Percentiles rank a stretch among this genome's conserved stretches.
phyloP scores from a whole-genome alignment of 2,888 invertebrate genomes.

The Plebejus argus region DNA sequence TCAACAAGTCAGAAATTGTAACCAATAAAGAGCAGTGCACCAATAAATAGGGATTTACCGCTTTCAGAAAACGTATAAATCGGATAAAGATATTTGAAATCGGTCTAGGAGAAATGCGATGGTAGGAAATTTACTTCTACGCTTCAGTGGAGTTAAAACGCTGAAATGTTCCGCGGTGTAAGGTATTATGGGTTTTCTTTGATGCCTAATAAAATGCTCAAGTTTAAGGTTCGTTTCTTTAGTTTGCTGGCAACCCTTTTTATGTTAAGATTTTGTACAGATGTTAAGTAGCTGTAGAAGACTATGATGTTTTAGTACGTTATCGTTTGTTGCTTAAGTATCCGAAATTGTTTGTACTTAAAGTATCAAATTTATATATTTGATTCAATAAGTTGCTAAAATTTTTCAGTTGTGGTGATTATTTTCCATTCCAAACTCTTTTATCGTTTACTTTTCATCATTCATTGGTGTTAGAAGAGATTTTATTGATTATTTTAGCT shows the following conservation, averaged over 20 bases:
- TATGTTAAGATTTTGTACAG: neutral
- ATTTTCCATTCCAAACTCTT: too few relatives aligned
- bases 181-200: constrained; percentile 34
- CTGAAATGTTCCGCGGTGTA: constrained; percentile 32
- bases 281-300: neutral
- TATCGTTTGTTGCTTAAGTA: too few relatives aligned
- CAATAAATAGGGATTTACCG: constrained; percentile 59
- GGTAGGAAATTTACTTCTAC: constrained; percentile 48
- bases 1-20: constrained; percentile 30
- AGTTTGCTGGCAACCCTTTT: neutral
- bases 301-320: neutral
- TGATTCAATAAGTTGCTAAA: too few relatives aligned
- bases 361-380: too few relatives aligned
- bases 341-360: too few relatives aligned
- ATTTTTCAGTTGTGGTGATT: too few relatives aligned
- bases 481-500: too few relatives aligned
- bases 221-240: constrained; percentile 29
- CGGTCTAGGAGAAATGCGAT: constrained; percentile 48
- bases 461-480: too few relatives aligned
- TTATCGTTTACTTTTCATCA: too few relatives aligned
- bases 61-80: constrained; percentile 52
- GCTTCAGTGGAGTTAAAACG: constrained; percentile 49
- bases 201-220: constrained; percentile 32
- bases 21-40: constrained; percentile 41
- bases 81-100: constrained; percentile 62